Evolutionary conservation across 2,888 invertebrate species (phyloP).

Genomic region (Nomada fabriciana): DNA sequence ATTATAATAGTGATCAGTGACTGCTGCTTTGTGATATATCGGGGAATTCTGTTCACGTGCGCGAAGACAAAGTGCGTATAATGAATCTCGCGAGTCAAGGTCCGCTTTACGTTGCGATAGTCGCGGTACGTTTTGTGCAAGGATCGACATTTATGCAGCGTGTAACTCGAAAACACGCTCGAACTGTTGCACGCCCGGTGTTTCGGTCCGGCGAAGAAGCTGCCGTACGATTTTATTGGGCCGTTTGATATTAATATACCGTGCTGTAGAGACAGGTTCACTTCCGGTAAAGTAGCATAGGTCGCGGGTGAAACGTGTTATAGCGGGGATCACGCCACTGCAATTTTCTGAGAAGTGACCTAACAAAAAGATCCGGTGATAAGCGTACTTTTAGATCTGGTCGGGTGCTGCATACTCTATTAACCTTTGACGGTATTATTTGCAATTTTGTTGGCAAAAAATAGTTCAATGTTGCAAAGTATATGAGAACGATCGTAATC

Average conservation of each 20-base stretch:
- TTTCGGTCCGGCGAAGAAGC: neutral
- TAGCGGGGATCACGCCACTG: slow-evolving; percentile 11
- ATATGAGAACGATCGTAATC: neutral
- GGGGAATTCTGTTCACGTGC: slow-evolving; percentile 3
- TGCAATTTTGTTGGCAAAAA: neutral
- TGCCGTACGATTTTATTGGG: neutral
- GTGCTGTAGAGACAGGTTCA: slow-evolving; percentile 4
- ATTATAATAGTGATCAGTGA: neutral
- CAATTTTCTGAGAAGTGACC: slow-evolving; percentile 40
- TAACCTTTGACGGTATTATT: neutral
- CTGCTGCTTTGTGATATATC: neutral
- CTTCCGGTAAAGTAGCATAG: slow-evolving; percentile 2
- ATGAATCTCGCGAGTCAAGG: slow-evolving; percentile 11
- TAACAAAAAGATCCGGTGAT: slow-evolving; percentile 17
- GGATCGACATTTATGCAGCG: neutral
- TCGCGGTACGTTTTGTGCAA: neutral
- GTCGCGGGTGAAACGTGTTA: slow-evolving; percentile 3
- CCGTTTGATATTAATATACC: neutral
- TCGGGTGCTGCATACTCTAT: neutral
- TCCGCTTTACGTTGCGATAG: neutral
- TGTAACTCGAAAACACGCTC: neutral
- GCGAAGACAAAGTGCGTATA: slow-evolving; percentile 5
- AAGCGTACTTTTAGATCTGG: slow-evolving; percentile 10
- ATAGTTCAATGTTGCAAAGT: neutral
- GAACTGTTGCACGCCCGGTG: neutral